A percentile compares a stretch with the other conserved stretches of the same genome.
phyloP scores from a whole-genome alignment of 1,140 invertebrate genomes.

The Hormaphis cornu region DNA sequence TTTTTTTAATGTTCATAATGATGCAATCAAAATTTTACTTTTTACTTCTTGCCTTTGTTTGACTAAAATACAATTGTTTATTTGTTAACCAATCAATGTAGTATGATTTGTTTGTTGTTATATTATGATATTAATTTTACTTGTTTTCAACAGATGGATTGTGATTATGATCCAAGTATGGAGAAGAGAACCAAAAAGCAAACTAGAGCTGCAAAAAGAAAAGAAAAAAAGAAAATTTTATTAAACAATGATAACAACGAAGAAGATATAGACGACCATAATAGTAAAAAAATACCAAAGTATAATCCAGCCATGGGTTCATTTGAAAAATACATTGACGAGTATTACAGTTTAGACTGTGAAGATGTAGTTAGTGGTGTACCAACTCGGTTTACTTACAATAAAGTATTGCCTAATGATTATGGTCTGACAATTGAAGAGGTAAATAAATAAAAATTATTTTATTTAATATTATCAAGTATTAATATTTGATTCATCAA shows the following conservation, averaged over 20 bases:
- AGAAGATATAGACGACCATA: slow-evolving; percentile 59
- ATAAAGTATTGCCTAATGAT: slow-evolving; percentile 76
- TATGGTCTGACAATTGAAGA: slow-evolving; percentile 87
- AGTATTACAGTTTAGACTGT: slow-evolving; percentile 88
- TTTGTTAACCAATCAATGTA: neutral
- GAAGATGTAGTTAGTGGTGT: slow-evolving; percentile 88
- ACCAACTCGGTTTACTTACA: slow-evolving; percentile 88
- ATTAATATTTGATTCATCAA: neutral
- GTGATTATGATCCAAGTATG: slow-evolving; percentile 61
- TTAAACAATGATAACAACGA: slow-evolving; percentile 40
- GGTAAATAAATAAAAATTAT: slow-evolving; percentile 45
- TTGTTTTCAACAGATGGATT: slow-evolving; percentile 65
- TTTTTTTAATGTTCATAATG: too few relatives aligned
- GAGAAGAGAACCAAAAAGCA: slow-evolving; percentile 32
- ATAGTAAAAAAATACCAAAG: slow-evolving; percentile 52
- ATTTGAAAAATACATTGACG: slow-evolving; percentile 82
- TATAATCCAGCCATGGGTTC: slow-evolving; percentile 67
- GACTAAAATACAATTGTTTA: neutral
- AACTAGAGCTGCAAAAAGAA: slow-evolving; percentile 39
- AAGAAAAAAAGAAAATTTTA: slow-evolving; percentile 53
- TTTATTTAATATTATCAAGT: neutral
- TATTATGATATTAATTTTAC: neutral
- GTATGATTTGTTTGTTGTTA: neutral
- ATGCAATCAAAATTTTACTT: too few relatives aligned
- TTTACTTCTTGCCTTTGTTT: neutral